Conservation (phyloP, 2,797 vertebrate species). For the Notolepis coatsorum region DNA sequence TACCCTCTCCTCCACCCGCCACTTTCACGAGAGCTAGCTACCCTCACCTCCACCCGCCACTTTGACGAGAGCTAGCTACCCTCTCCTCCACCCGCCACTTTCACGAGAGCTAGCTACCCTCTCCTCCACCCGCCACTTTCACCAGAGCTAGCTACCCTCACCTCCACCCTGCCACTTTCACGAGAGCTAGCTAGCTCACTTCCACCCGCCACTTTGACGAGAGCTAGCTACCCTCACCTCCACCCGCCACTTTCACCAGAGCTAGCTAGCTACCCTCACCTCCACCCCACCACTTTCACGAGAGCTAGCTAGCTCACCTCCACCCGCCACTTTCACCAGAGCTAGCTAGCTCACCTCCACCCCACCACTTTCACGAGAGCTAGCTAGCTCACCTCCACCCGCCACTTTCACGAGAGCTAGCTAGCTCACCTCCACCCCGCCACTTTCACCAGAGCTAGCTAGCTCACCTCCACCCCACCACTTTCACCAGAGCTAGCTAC, state of each 20-base stretch:
- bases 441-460: conserved; percentile 46
- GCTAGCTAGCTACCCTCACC: conserved; percentile 45
- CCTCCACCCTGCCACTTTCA: conserved; percentile 35
- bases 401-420: conserved; percentile 43
- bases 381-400: conserved; percentile 39
- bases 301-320: conserved; percentile 42
- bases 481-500: conserved; percentile 45
- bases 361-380: conserved; percentile 42
- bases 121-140: conserved; percentile 37
- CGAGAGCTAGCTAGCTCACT: conserved; percentile 46
- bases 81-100: conserved; percentile 35
- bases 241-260: conserved; percentile 45
- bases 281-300: conserved; percentile 33
- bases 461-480: conserved; percentile 36
- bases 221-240: conserved; percentile 41
- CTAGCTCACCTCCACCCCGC: conserved; percentile 39
- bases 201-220: conserved; percentile 34
- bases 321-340: conserved; percentile 40
- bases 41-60: conserved; percentile 35
- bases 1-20: conserved; percentile 35
- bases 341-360: conserved; percentile 40
- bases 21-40: conserved; percentile 43
- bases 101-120: conserved; percentile 41
- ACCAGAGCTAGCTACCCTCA: conserved; percentile 42
- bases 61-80: conserved; percentile 46